phyloP scores from a whole-genome alignment of 2,113 vertebrate species.

The Pluvialis apricaria region DNA sequence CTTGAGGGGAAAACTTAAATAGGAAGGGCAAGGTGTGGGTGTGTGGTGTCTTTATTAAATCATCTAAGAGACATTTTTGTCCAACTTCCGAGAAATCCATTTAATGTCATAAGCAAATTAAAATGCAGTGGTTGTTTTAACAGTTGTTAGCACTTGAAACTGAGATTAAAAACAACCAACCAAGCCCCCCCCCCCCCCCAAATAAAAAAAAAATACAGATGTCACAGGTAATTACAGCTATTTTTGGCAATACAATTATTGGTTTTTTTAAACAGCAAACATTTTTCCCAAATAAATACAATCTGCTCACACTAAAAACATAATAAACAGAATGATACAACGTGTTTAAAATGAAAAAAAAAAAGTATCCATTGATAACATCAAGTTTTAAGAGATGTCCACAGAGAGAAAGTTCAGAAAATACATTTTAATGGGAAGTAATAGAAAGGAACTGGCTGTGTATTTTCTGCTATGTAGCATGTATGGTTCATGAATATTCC shows the following conservation, averaged over 20 bases:
- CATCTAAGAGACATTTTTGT: not conserved
- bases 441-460: not conserved
- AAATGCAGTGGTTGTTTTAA: not conserved
- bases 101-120: slow-evolving; percentile 45
- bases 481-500: not conserved
- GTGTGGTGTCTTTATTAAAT: slow-evolving; percentile 1
- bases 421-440: not conserved
- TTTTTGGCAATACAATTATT: slow-evolving; percentile 45
- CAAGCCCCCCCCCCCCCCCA: not conserved
- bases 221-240: slow-evolving; percentile 54
- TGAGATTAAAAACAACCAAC: slow-evolving; percentile 20
- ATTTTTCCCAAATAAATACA: slow-evolving; percentile 63
- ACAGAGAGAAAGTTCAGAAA: not conserved
- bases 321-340: slow-evolving; percentile 30
- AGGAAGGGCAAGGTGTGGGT: not conserved
- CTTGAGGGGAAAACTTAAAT: not conserved
- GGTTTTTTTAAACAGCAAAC: slow-evolving; percentile 26
- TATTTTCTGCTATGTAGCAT: not conserved
- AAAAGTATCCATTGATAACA: not conserved
- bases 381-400: not conserved
- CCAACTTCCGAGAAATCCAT: not conserved
- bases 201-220: slow-evolving; percentile 58
- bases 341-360: not conserved
- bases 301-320: slow-evolving; percentile 21
- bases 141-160: slow-evolving; percentile 1